Percentiles rank a stretch among this genome's conserved stretches.
Evolutionary conservation across 2,888 invertebrate species (phyloP).

Genomic region (Dromius quadrimaculatus): DNA sequence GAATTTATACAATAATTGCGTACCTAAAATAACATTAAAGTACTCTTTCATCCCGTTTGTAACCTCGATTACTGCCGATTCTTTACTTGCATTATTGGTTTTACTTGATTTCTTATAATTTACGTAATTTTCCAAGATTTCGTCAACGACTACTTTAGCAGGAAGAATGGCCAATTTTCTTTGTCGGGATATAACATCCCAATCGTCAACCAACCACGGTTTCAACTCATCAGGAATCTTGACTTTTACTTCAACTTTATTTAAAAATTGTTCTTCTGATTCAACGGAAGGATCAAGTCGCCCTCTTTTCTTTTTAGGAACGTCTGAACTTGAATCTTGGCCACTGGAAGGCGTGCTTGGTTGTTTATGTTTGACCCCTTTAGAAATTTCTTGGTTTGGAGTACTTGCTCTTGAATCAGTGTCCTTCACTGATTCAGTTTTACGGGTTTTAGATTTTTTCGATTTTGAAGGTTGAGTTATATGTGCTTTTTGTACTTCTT

Average conservation of each 20-base stretch:
- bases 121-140: conserved; percentile 89
- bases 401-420: conserved; percentile 75
- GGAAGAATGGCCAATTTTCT: conserved; percentile 88
- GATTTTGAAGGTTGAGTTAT: conserved; percentile 77
- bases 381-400: conserved; percentile 70
- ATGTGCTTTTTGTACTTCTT: conserved; percentile 86
- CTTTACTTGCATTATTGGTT: conserved; percentile 81
- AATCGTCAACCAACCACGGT: conserved; percentile 93
- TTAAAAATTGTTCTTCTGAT: conserved; percentile 86
- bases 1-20: conserved; percentile 93
- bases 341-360: conserved; percentile 65
- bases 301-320: conserved; percentile 73
- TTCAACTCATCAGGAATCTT: conserved; percentile 94
- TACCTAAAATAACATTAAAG: conserved; percentile 92
- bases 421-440: conserved; percentile 65
- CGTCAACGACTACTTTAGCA: conserved; percentile 85
- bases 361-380: conserved; percentile 56
- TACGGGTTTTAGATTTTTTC: conserved; percentile 69
- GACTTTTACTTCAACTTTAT: conserved; percentile 88
- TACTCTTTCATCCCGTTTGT: conserved; percentile 88
- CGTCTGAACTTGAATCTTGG: conserved; percentile 67
- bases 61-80: conserved; percentile 75
- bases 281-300: conserved; percentile 83
- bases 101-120: conserved; percentile 84
- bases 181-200: conserved; percentile 90